Conservation (phyloP, 1,140 invertebrate genomes). For the Drosophila pallidifrons region DNA sequence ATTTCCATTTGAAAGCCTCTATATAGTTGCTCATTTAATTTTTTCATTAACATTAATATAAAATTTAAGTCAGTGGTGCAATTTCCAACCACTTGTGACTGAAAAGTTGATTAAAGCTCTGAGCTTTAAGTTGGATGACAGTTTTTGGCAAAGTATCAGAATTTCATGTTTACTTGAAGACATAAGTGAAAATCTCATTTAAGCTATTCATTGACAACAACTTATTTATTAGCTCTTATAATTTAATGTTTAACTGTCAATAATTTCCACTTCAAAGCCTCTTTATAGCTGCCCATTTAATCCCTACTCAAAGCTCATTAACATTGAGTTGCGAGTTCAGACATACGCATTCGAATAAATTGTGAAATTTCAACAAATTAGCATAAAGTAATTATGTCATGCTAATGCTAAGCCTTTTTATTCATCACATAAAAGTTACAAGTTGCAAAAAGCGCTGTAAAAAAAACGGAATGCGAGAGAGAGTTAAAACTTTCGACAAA, state of each 20-base stretch:
- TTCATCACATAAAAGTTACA: conserved; percentile 1
- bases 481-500: conserved; percentile 8
- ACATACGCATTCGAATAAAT: conserved; percentile 7
- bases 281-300: background rate
- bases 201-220: no score
- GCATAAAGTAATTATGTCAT: conserved; percentile 25
- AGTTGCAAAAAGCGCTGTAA: background rate
- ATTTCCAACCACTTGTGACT: no score
- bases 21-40: no score
- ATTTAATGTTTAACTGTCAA: background rate
- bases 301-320: background rate
- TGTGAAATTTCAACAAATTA: conserved; percentile 13
- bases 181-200: no score
- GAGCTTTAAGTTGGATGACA: no score
- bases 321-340: background rate
- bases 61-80: no score
- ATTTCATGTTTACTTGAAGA: no score
- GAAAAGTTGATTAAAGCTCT: no score
- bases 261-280: background rate
- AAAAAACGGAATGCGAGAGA: background rate
- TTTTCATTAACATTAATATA: no score
- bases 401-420: conserved; percentile 17
- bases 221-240: no score
- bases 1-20: no score
- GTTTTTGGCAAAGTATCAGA: no score